phyloP scores from a whole-genome alignment of 2,888 invertebrate genomes.

The Melangyna quadrimaculata region DNA sequence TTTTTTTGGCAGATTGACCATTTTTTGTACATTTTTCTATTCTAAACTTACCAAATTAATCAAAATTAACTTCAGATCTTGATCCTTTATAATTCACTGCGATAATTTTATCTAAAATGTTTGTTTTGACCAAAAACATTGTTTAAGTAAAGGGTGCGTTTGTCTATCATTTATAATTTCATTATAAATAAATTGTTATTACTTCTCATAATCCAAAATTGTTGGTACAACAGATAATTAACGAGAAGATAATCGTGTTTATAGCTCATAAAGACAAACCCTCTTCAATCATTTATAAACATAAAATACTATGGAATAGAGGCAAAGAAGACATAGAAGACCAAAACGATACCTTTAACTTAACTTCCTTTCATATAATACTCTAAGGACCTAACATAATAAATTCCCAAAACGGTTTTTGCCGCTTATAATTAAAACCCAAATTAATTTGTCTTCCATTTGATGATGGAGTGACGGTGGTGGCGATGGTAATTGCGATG shows the following conservation, averaged over 20 bases:
- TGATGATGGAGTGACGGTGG: not conserved
- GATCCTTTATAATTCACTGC: not conserved
- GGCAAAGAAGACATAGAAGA: not conserved
- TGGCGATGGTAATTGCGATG: not conserved
- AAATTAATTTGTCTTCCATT: conserved; percentile 12
- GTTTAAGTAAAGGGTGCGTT: not conserved
- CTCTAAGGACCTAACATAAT: conserved; percentile 12
- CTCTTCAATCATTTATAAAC: conserved; percentile 18
- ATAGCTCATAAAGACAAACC: conserved; percentile 23
- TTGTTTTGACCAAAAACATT: not conserved
- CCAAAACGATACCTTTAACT: not conserved
- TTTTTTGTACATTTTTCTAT: not conserved
- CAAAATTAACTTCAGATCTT: not conserved
- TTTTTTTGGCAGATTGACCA: too few relatives aligned
- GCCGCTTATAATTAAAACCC: conserved; percentile 21
- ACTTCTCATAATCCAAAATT: conserved; percentile 13
- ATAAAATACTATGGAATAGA: not conserved
- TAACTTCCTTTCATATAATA: not conserved
- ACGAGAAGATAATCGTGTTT: conserved; percentile 25
- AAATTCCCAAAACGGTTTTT: conserved; percentile 27
- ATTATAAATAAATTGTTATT: conserved; percentile 7
- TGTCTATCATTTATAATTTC: not conserved
- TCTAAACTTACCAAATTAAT: not conserved
- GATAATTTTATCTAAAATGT: not conserved
- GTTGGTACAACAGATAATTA: not conserved